phyloP scores from a whole-genome alignment of 2,888 invertebrate genomes.

The Sphaeridia pumilis region DNA sequence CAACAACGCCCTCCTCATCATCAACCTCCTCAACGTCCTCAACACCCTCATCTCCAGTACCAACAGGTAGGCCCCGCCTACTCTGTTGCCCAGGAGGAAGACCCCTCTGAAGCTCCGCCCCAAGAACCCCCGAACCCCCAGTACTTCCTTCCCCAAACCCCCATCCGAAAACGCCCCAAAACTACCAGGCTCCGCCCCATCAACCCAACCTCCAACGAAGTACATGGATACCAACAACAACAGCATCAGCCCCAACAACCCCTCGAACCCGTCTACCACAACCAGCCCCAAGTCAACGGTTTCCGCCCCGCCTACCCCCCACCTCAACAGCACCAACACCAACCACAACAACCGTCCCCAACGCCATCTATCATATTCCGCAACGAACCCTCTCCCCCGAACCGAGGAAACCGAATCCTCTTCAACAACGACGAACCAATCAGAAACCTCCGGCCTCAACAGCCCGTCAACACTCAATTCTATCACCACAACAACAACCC shows the following conservation, averaged over 20 bases:
- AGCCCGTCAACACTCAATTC: background rate
- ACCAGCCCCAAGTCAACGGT: background rate
- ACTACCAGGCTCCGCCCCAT: no score
- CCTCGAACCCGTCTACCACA: slow-evolving; percentile 1
- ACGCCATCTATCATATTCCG: background rate
- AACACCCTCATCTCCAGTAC: no score
- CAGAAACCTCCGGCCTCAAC: no score
- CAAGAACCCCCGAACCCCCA: background rate
- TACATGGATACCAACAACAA: background rate
- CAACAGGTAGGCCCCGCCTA: no score
- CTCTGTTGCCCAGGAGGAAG: no score
- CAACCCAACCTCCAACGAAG: no score
- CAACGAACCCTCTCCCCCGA: background rate
- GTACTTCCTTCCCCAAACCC: background rate
- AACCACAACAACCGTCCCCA: background rate
- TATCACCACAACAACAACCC: background rate
- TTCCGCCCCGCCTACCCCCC: slow-evolving; percentile 34
- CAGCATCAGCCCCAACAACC: slow-evolving; percentile 1
- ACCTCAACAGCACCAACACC: slow-evolving; percentile 10
- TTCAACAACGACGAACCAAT: slow-evolving; percentile 19
- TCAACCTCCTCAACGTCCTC: no score
- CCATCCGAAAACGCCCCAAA: no score
- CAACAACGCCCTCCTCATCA: no score
- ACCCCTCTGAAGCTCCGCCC: no score
- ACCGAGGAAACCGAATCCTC: slow-evolving; percentile 7